Conservation (phyloP, 1,140 invertebrate species). For the Caerostris extrusa region DNA sequence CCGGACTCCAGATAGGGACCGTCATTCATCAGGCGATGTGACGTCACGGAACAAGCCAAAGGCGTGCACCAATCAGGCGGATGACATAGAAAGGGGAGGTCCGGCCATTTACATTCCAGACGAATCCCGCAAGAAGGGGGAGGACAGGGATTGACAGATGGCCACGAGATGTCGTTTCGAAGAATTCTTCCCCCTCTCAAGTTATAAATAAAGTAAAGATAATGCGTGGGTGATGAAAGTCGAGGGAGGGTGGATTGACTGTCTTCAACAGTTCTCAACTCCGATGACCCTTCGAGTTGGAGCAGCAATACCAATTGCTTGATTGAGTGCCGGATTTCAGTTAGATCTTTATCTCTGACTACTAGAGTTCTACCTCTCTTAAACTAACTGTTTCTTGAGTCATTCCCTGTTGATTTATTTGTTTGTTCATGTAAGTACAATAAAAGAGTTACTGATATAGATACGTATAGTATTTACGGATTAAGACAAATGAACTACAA, state of each 20-base stretch:
- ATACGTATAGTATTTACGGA: not conserved
- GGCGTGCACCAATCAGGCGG: conserved; percentile 73
- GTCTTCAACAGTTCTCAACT: conserved; percentile 30
- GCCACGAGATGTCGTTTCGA: conserved; percentile 27
- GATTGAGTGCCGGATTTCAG: not conserved
- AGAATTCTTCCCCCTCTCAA: not conserved
- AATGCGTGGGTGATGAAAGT: not conserved
- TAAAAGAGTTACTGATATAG: not conserved
- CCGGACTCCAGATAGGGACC: not conserved
- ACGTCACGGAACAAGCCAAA: conserved; percentile 74
- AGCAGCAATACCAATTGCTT: not conserved
- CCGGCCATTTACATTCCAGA: conserved; percentile 41
- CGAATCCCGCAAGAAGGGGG: not conserved
- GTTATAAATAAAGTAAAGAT: conserved; percentile 26
- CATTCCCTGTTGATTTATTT: not conserved
- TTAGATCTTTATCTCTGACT: not conserved
- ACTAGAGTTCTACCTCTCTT: not conserved
- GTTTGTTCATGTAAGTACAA: not conserved
- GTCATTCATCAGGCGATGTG: conserved; percentile 64
- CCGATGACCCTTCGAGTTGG: not conserved
- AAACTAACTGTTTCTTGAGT: not conserved
- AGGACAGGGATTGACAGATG: conserved; percentile 57
- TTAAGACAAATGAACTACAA: not conserved
- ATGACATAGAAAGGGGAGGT: conserved; percentile 68
- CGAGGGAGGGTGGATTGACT: not conserved